These are phyloP conservation scores for Microtus ochrogaster DNA, from an alignment of 2,113 vertebrate species.

Conservation along the genomic window DNA sequence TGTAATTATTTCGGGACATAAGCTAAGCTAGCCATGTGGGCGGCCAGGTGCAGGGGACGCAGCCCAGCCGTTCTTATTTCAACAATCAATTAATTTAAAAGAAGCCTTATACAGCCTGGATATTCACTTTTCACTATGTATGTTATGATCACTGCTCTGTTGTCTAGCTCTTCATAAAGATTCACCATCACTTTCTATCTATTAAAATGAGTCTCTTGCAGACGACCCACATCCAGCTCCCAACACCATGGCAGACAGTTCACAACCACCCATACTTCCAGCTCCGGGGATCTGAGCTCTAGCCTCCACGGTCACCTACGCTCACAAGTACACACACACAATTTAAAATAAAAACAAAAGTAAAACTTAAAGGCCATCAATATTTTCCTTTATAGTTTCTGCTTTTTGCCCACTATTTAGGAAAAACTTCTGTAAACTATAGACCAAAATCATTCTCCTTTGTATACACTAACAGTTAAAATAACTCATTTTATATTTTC, in stretches of 20 bases:
- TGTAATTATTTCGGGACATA: no score
- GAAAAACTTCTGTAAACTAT: neutral
- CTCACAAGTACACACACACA: neutral
- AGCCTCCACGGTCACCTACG: neutral
- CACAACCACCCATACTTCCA: neutral
- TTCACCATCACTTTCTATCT: neutral
- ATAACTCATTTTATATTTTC: neutral
- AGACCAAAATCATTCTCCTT: neutral
- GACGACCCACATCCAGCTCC: neutral
- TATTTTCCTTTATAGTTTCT: neutral
- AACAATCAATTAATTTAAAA: neutral
- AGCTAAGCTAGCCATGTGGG: no score
- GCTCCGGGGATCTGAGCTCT: neutral
- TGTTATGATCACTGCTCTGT: neutral
- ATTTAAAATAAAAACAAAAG: neutral
- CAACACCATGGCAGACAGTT: neutral
- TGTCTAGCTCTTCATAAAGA: neutral
- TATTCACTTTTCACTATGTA: conserved; percentile 7
- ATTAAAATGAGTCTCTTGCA: neutral
- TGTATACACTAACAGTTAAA: neutral
- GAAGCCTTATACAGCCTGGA: neutral
- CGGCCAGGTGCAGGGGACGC: no score
- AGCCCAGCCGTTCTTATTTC: no score
- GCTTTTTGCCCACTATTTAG: neutral
- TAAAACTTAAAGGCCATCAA: neutral